These are phyloP conservation scores for Drosophila picticornis DNA, from an alignment of 2,888 invertebrate genomes.

Conservation along the genomic window DNA sequence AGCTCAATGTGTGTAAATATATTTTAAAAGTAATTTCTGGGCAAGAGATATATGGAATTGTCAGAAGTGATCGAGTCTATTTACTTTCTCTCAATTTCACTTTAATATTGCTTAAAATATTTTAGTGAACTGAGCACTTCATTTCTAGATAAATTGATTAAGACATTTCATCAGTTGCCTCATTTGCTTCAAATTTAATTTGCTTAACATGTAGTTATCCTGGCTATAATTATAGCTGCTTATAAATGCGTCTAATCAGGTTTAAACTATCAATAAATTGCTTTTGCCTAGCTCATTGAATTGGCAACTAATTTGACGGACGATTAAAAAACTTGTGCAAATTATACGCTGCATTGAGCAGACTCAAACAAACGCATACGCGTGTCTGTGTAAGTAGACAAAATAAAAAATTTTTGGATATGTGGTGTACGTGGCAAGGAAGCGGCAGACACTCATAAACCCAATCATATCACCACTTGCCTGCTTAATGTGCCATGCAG, in stretches of 20 bases:
- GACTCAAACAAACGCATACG: conserved; percentile 15
- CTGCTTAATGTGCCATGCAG: conserved; percentile 79
- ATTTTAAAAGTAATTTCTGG: neutral
- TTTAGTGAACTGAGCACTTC: neutral
- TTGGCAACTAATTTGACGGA: conserved; percentile 66
- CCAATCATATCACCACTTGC: conserved; percentile 79
- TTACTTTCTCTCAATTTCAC: neutral
- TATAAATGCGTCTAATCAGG: conserved; percentile 1
- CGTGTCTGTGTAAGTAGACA: conserved; percentile 8
- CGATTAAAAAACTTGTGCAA: conserved; percentile 44
- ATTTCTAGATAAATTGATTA: neutral
- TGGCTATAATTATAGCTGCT: neutral
- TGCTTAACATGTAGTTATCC: neutral
- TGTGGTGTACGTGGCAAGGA: conserved; percentile 45
- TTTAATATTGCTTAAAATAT: neutral
- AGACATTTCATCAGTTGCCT: accelerated
- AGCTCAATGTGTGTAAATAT: neutral
- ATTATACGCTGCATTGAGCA: conserved; percentile 68
- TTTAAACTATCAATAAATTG: conserved; percentile 60
- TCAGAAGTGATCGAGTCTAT: neutral
- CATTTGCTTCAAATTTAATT: neutral
- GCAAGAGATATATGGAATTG: neutral
- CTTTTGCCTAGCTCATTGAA: conserved; percentile 69
- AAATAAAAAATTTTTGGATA: conserved; percentile 68
- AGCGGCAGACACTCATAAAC: conserved; percentile 72